Evolutionary conservation across 2,888 invertebrate species (phyloP).

Genomic region (Eutolmus rufibarbis): DNA sequence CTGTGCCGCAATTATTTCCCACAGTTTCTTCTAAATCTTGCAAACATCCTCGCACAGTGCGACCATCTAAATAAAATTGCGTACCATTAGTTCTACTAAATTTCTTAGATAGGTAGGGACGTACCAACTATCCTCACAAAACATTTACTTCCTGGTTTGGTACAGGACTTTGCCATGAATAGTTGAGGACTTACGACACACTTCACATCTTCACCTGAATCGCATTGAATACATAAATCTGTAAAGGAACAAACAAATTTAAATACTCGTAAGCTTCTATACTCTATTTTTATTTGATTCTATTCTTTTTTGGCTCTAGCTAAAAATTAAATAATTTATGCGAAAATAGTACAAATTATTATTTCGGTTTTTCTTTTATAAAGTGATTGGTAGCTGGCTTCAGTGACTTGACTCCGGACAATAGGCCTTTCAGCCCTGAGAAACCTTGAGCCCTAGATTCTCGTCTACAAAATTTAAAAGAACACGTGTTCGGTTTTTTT

Average conservation of each 20-base stretch:
- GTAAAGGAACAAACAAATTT: neutral
- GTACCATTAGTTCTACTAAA: neutral
- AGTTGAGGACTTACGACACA: conserved; percentile 56
- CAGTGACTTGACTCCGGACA: too few relatives aligned
- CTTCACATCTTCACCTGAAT: conserved; percentile 53
- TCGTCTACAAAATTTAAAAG: too few relatives aligned
- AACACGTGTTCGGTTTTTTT: too few relatives aligned
- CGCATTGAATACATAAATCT: conserved; percentile 56
- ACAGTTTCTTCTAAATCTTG: conserved; percentile 50
- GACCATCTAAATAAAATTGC: conserved; percentile 52
- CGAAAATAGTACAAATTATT: too few relatives aligned
- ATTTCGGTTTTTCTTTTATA: too few relatives aligned
- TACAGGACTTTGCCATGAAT: conserved; percentile 55
- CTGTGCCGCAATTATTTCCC: neutral
- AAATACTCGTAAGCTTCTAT: neutral
- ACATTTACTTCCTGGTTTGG: conserved; percentile 52
- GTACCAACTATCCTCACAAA: conserved; percentile 52
- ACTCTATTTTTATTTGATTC: too few relatives aligned
- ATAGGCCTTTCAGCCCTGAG: too few relatives aligned
- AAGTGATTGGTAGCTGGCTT: too few relatives aligned
- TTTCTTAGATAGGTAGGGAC: neutral
- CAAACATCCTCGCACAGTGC: conserved; percentile 57
- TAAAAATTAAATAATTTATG: too few relatives aligned
- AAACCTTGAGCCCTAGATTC: too few relatives aligned
- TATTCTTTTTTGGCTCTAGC: too few relatives aligned